These are phyloP conservation scores for Oreochromis grahami DNA, from an alignment of 2,797 vertebrate species.

Conservation along the genomic window DNA sequence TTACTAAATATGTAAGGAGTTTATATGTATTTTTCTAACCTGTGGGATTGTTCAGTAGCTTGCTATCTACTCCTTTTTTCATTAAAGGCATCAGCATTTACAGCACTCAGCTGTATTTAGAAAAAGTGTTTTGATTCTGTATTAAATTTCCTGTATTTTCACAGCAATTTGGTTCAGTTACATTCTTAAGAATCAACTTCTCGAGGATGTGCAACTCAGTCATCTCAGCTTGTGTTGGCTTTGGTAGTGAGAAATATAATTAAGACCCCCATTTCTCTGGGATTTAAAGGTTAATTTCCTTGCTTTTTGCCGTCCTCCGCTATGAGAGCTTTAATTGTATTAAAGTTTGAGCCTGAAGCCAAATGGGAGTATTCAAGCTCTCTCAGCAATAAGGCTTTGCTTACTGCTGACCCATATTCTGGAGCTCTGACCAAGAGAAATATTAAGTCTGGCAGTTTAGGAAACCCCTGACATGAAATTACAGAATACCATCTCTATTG, in stretches of 20 bases:
- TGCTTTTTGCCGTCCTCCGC: background rate
- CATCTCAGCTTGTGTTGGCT: constrained; percentile 22
- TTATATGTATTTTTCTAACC: background rate
- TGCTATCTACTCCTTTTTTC: background rate
- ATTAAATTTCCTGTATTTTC: background rate
- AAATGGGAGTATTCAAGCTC: constrained; percentile 63
- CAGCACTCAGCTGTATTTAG: background rate
- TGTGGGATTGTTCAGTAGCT: background rate
- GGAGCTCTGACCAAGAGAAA: constrained; percentile 64
- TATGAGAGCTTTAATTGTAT: constrained; percentile 65
- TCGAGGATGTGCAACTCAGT: background rate
- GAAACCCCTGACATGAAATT: constrained; percentile 51
- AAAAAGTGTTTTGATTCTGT: background rate
- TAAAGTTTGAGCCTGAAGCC: constrained; percentile 30
- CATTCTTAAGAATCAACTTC: background rate
- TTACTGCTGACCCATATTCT: constrained; percentile 41
- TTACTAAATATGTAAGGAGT: background rate
- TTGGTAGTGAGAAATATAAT: constrained; percentile 26
- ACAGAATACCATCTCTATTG: constrained; percentile 53
- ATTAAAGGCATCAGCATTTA: background rate
- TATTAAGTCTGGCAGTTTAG: constrained; percentile 63
- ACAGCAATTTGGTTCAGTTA: background rate
- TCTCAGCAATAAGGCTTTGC: constrained; percentile 35
- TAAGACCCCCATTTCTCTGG: background rate
- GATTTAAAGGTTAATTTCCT: constrained; percentile 40